Evolutionary conservation across 2,113 vertebrate species (phyloP), one percentile per base, ranked within the genome.

Genomic region (Dendrocopos noguchii): DNA sequence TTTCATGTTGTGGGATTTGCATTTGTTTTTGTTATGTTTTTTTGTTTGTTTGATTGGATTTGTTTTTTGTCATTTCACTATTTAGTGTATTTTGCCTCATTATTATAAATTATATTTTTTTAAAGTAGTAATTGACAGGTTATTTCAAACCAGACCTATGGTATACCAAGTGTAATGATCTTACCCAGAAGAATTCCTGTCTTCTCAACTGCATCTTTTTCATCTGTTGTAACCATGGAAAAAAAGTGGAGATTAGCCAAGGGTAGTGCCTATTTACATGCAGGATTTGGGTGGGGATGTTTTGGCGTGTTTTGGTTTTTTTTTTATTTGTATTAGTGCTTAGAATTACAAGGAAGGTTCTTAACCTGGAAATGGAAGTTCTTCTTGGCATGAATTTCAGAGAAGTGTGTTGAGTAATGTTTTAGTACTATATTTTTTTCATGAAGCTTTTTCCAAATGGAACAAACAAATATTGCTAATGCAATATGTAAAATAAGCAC

Each of bases 241-340:
- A 80, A 83, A 57, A 13, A 67, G 29, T 27, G 31, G 6, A 78
- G 72, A 70, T 84, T 34, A 64, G 4, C 5, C 24, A 70, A 11
- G 21, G 55, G 3, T 57, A 19, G 0, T 6, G 12, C 13, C 28
- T 44, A 33, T 1, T 44, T 83, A 34, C 0, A 1, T 73, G 12
- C 34, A 67, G 8, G 2, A 16, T 25, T 50, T 70, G 6, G 2
- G 11, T 52, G 50, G 12, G 22, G 50, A 12, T 24, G 24, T 52
- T 52, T 52, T 25, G 42, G 42, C 14, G 42, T 42, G 14, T 44
- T 44, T 44, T 6, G 39, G 39, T 4, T 39, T 39, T 39, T 44
- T 44, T 63, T 57, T 71, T 70, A 15, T 47, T 80, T 91, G 4
- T 55, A 20, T 52, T 52, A 59, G 78, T 74, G 10, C 8, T 79